These are phyloP conservation scores for Bombus vancouverensis DNA, from an alignment of 1,140 invertebrate genomes.

Conservation along the genomic window DNA sequence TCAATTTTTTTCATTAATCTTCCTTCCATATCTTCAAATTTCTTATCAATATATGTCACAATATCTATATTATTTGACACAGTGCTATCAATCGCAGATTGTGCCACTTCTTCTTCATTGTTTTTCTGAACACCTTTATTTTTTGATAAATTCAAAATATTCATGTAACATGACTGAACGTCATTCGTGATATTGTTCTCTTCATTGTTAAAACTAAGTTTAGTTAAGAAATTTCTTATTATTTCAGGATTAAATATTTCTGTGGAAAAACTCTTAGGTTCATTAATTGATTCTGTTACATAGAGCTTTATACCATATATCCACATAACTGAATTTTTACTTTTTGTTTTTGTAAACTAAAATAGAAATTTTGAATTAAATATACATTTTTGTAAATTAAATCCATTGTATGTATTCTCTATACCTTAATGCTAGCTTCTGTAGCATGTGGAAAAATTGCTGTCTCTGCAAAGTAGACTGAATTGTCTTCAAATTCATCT, in stretches of 20 bases:
- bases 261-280: slow-evolving; percentile 27
- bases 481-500: slow-evolving; percentile 78
- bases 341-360: slow-evolving; percentile 80
- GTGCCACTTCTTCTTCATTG: slow-evolving; percentile 18
- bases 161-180: slow-evolving; percentile 53
- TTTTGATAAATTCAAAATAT: slow-evolving; percentile 36
- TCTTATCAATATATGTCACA: slow-evolving; percentile 74
- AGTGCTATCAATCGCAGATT: slow-evolving; percentile 18
- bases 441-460: slow-evolving; percentile 72
- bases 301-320: slow-evolving; percentile 79
- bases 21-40: slow-evolving; percentile 76
- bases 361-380: slow-evolving; percentile 57
- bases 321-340: slow-evolving; percentile 76
- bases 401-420: slow-evolving; percentile 17
- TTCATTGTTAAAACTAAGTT: slow-evolving; percentile 57
- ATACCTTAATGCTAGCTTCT: slow-evolving; percentile 80
- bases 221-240: slow-evolving; percentile 70
- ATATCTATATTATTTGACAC: slow-evolving; percentile 54
- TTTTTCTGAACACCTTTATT: slow-evolving; percentile 39
- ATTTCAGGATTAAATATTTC: slow-evolving; percentile 71
- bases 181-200: slow-evolving; percentile 49
- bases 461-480: slow-evolving; percentile 75
- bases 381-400: not conserved
- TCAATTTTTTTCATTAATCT: slow-evolving; percentile 74
- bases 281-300: slow-evolving; percentile 66